phyloP scores from a whole-genome alignment of 2,888 invertebrate genomes.

The Zygaena filipendulae region DNA sequence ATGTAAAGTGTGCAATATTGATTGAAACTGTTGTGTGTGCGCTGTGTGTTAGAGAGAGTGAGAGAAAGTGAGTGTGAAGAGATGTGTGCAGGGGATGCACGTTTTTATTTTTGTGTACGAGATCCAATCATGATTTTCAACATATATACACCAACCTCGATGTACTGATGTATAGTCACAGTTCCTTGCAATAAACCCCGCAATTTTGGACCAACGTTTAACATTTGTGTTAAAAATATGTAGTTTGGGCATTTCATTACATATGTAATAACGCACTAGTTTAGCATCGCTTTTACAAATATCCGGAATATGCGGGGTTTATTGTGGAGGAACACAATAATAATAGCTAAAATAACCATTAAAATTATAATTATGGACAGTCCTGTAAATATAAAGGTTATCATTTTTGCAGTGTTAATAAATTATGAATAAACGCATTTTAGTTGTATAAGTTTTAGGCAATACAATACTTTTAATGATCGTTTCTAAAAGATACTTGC shows the following conservation, averaged over 20 bases:
- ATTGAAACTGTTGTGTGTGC: conserved; percentile 19
- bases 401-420: conserved; percentile 61
- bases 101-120: conserved; percentile 51
- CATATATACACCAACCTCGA: conserved; percentile 58
- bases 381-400: conserved; percentile 60
- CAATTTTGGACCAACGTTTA: conserved; percentile 18
- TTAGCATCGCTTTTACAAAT: conserved; percentile 4
- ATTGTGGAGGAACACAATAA: conserved; percentile 38
- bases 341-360: conserved; percentile 47
- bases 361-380: conserved; percentile 55
- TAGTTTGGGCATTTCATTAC: conserved; percentile 5
- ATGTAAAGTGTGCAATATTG: conserved; percentile 20
- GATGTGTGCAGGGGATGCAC: too few relatives aligned
- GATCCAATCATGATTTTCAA: conserved; percentile 54
- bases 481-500: conserved; percentile 59
- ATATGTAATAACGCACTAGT: conserved; percentile 4
- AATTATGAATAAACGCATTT: conserved; percentile 64
- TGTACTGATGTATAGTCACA: conserved; percentile 36
- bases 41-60: conserved; percentile 32
- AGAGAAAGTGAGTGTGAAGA: too few relatives aligned
- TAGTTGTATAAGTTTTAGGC: conserved; percentile 67
- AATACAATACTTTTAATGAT: conserved; percentile 63
- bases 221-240: conserved; percentile 2
- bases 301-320: conserved; percentile 25
- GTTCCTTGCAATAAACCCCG: conserved; percentile 45